phyloP scores from a whole-genome alignment of 2,888 invertebrate genomes.

The Clunio marinus region DNA sequence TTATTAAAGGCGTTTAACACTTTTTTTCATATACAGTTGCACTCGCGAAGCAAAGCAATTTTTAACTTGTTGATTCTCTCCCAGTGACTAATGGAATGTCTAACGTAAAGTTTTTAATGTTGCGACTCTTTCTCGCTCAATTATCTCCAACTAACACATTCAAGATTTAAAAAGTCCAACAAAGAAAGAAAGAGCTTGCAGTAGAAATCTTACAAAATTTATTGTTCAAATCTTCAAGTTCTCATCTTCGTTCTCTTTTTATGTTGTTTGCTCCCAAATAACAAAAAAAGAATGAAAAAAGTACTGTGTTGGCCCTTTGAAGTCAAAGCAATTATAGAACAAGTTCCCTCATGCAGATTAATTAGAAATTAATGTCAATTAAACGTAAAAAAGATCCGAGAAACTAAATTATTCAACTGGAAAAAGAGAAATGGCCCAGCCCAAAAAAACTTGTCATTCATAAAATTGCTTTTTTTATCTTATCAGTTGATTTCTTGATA shows the following conservation, averaged over 20 bases:
- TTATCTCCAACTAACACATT: not conserved
- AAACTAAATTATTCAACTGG: not conserved
- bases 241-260: slow-evolving; percentile 10
- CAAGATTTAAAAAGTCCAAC: slow-evolving; percentile 1
- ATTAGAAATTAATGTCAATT: not conserved
- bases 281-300: too few relatives aligned
- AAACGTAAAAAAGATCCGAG: not conserved
- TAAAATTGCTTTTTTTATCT: not conserved
- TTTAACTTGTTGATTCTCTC: slow-evolving; percentile 13
- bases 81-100: slow-evolving; percentile 17
- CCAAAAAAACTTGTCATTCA: not conserved
- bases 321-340: not conserved
- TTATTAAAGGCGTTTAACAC: not conserved
- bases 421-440: not conserved
- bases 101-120: not conserved
- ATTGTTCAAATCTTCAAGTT: not conserved
- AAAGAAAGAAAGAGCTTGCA: not conserved
- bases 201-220: not conserved
- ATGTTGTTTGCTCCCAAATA: too few relatives aligned
- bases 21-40: not conserved
- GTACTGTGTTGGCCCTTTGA: not conserved
- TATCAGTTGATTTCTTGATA: not conserved
- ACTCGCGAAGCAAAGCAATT: not conserved
- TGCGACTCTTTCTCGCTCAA: not conserved
- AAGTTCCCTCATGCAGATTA: not conserved